These are phyloP conservation scores for Salvelinus sp. DNA, from an alignment of 2,113 vertebrate genomes.

Conservation along the genomic window DNA sequence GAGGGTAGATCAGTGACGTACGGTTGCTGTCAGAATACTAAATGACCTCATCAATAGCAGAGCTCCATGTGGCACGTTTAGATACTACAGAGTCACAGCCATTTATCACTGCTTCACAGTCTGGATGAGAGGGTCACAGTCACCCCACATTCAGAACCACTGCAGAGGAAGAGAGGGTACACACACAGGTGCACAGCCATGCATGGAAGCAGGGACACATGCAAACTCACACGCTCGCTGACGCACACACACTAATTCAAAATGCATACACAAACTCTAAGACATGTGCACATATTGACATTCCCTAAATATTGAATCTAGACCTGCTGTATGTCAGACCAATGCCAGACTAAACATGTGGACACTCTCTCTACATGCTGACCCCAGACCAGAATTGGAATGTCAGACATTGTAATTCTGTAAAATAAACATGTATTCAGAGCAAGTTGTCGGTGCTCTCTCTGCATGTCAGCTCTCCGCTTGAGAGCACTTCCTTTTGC, in stretches of 20 bases:
- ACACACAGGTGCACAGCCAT: not conserved
- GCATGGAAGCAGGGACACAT: not conserved
- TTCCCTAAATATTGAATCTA: slow-evolving; percentile 36
- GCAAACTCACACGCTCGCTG: not conserved
- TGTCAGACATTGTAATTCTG: slow-evolving; percentile 11
- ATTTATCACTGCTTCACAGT: slow-evolving; percentile 22
- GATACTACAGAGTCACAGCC: slow-evolving; percentile 22
- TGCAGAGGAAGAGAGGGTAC: not conserved
- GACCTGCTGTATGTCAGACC: not conserved
- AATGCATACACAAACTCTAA: not conserved
- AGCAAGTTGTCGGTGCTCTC: not conserved
- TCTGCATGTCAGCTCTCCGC: not conserved
- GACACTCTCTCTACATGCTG: not conserved
- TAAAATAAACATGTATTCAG: not conserved
- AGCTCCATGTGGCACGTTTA: slow-evolving; percentile 22
- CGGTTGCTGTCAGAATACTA: slow-evolving; percentile 33
- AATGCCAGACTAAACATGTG: too few relatives aligned
- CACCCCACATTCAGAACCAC: not conserved
- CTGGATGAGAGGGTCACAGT: not conserved
- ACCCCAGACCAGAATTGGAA: slow-evolving; percentile 21
- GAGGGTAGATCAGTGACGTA: not conserved
- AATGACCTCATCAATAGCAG: slow-evolving; percentile 32
- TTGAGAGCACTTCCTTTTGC: not conserved
- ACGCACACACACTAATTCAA: not conserved
- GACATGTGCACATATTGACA: not conserved